A percentile compares a stretch with the other conserved stretches of the same genome.
These are phyloP conservation scores for Campoletis raptor DNA, from an alignment of 2,888 invertebrate genomes.

Conservation along the genomic window DNA sequence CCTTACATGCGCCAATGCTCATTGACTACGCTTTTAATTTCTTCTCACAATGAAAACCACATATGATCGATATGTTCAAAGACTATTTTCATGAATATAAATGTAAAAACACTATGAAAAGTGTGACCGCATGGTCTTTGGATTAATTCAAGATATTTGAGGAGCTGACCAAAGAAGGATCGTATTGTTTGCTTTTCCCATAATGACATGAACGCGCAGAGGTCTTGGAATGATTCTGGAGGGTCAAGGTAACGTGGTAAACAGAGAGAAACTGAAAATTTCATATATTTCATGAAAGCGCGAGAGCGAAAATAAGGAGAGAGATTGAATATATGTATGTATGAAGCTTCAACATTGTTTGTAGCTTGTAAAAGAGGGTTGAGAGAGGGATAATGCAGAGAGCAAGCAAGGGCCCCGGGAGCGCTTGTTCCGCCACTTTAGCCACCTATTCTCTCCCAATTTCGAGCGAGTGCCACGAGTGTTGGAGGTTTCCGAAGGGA, in stretches of 20 bases:
- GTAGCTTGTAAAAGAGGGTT: conserved; percentile 45
- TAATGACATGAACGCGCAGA: not conserved
- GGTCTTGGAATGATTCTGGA: not conserved
- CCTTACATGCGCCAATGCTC: too few species aligned
- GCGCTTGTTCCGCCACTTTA: conserved; percentile 64
- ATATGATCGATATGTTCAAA: not conserved
- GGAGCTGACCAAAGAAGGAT: not conserved
- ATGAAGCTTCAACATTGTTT: conserved; percentile 62
- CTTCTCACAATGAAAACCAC: too few species aligned
- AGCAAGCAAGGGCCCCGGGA: conserved; percentile 43
- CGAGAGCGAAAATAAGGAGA: not conserved
- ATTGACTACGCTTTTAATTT: too few species aligned
- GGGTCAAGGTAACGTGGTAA: not conserved
- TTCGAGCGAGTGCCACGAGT: conserved; percentile 64
- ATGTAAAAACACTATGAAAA: not conserved
- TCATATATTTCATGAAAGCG: not conserved
- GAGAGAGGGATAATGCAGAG: conserved; percentile 18
- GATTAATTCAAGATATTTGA: not conserved
- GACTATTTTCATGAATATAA: not conserved
- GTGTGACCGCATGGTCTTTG: too few species aligned
- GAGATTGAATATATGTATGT: conserved; percentile 35
- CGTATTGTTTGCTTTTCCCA: not conserved
- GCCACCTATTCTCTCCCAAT: conserved; percentile 72
- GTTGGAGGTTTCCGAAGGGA: conserved; percentile 26
- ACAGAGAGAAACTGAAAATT: not conserved